Evolutionary conservation across 2,797 vertebrate species (phyloP), one percentile per base, ranked within the genome.

Genomic region (Clarias platycephalus): DNA sequence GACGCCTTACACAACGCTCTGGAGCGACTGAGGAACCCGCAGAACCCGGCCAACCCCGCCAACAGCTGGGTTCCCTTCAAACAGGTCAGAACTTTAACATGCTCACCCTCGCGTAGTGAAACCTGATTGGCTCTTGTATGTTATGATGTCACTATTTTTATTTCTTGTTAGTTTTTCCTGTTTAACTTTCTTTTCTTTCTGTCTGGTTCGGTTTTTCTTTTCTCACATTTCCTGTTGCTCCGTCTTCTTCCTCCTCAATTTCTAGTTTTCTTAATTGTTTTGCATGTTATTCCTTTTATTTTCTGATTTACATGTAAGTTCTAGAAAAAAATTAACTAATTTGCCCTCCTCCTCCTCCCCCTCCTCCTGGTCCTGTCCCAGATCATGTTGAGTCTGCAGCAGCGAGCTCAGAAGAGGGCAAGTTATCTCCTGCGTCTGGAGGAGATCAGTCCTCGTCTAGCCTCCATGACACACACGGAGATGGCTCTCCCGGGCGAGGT

Each of bases 21-120:
- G 4, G 98, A 98, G 89, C 96, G 97, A 53, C 93, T 99, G 3
- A 96, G 93, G 87, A 98, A 95, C 86, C 98, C 98, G 0, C 94
- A 95, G 40, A 99, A 98, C 90, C 98, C 97, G 0, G 97, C 98
- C 83, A 99, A 97, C 90, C 98, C 98, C 0, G 96, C 97, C 85
- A 98, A 96, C 92, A 99, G 98, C 92, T 99, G 98, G 98, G 94
- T 97, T 60, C 97, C 97, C 18, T 99, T 99, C 92, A 99, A 98
- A 93, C 98, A 99, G 96, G 98, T 97, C 53, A 26, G 71, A 24
- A 75, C 72, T 75, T 53, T 1, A 16, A 15, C 70, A 15, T 44
- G 7, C 28, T 13, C 2, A 0, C 28, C 34, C 24, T 58, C 22
- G 1, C 9, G 31, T 34, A 58, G 9, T 74, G 44, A 3, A 26